Evolutionary conservation across 2,888 invertebrate genomes (phyloP).

Genomic region (Geophilus truncorum): DNA sequence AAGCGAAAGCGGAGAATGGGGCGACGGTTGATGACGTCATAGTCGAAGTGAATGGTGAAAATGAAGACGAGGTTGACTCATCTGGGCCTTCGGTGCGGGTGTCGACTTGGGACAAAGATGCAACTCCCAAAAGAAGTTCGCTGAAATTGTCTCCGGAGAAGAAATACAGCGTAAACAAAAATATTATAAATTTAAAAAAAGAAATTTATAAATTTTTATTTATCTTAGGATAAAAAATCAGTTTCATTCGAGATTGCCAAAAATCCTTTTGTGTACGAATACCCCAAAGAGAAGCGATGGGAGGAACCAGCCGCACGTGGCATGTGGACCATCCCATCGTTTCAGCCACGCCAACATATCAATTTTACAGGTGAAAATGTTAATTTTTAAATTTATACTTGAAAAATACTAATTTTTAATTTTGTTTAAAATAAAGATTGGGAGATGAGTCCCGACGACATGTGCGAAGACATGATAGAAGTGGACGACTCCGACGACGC

Average conservation of each 20-base stretch:
- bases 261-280: constrained; percentile 78
- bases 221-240: constrained; percentile 59
- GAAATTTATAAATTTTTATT: not conserved
- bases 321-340: not conserved
- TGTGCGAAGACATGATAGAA: constrained; percentile 41
- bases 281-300: constrained; percentile 60
- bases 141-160: constrained; percentile 59
- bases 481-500: constrained; percentile 49
- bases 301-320: constrained; percentile 27
- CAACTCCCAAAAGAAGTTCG: constrained; percentile 69
- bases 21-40: constrained; percentile 44
- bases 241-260: constrained; percentile 78
- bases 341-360: not conserved
- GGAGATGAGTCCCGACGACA: constrained; percentile 49
- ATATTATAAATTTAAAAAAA: not conserved
- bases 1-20: constrained; percentile 7
- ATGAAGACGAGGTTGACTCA: constrained; percentile 41
- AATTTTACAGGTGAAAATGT: not conserved
- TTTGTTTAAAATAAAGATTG: constrained; percentile 45
- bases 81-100: constrained; percentile 39
- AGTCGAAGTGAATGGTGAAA: constrained; percentile 42
- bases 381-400: not conserved
- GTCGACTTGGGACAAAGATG: constrained; percentile 73
- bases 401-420: not conserved
- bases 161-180: constrained; percentile 40